Percentiles rank a stretch among this genome's conserved stretches.
Conservation (phyloP, 2,797 vertebrate species). For the Gallinago nigripennis region DNA sequence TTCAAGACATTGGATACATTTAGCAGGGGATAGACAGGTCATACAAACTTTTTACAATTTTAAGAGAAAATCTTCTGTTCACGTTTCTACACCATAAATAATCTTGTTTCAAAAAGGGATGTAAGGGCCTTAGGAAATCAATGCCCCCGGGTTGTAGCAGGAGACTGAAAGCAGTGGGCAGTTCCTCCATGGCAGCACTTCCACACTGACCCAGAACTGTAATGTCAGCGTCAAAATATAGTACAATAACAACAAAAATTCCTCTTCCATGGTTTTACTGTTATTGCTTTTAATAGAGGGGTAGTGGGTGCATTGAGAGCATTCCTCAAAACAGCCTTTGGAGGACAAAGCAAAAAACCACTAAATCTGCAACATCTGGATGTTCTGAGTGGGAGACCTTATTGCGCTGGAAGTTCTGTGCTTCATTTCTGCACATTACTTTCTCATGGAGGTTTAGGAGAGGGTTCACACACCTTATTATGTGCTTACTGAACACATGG, state of each 20-base stretch:
- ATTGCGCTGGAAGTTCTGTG: not conserved
- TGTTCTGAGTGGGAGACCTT: not conserved
- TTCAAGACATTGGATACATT: not conserved
- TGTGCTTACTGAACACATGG: not conserved
- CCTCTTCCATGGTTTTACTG: not conserved
- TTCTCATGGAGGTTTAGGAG: not conserved
- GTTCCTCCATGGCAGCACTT: not conserved
- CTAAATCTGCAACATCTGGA: slow-evolving; percentile 8
- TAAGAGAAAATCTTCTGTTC: not conserved
- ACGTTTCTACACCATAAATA: not conserved
- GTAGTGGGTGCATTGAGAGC: not conserved
- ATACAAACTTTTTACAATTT: not conserved
- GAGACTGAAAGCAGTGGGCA: not conserved
- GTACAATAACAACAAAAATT: not conserved
- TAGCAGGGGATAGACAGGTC: not conserved
- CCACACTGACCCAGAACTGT: not conserved
- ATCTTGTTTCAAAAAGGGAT: not conserved
- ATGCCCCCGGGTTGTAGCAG: not conserved
- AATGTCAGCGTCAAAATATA: not conserved
- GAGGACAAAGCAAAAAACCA: not conserved
- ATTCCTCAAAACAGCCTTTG: not conserved
- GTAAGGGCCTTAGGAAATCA: not conserved
- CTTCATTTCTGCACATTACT: not conserved
- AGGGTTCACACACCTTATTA: not conserved
- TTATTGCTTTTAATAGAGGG: not conserved